A percentile compares a stretch with the other conserved stretches of the same genome.
Conservation (phyloP, 2,113 vertebrate genomes). For the Morone saxatilis region DNA sequence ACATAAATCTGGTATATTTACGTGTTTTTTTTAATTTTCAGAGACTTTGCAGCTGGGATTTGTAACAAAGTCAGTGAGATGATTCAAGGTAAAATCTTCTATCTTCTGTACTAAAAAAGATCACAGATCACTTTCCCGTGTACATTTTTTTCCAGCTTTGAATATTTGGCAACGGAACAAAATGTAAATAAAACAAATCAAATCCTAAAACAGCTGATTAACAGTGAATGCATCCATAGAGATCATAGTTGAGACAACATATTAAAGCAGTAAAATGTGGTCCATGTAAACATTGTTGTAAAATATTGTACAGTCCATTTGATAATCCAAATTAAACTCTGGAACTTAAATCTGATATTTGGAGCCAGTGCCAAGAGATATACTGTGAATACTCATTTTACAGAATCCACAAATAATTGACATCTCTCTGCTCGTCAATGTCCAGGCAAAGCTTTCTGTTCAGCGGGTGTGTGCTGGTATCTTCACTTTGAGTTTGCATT, state of each 20-base stretch:
- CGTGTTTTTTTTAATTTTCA: constrained; percentile 71
- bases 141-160: neutral
- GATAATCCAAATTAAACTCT: neutral
- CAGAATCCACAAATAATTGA: neutral
- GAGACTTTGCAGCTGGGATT: constrained; percentile 98
- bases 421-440: neutral
- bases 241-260: neutral
- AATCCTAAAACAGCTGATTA: neutral
- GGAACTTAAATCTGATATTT: neutral
- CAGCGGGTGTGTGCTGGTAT: neutral
- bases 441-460: neutral
- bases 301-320: neutral
- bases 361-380: too few species aligned
- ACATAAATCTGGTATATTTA: neutral
- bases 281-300: neutral
- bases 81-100: constrained; percentile 94
- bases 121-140: neutral
- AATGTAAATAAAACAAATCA: neutral
- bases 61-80: constrained; percentile 99
- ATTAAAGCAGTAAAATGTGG: neutral
- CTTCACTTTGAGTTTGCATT: neutral
- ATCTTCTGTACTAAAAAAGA: neutral
- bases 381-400: too few species aligned
- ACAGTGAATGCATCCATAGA: neutral
- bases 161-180: neutral